These are phyloP conservation scores for Drosophila sucinea DNA, from an alignment of 1,140 invertebrate genomes.

Conservation along the genomic window DNA sequence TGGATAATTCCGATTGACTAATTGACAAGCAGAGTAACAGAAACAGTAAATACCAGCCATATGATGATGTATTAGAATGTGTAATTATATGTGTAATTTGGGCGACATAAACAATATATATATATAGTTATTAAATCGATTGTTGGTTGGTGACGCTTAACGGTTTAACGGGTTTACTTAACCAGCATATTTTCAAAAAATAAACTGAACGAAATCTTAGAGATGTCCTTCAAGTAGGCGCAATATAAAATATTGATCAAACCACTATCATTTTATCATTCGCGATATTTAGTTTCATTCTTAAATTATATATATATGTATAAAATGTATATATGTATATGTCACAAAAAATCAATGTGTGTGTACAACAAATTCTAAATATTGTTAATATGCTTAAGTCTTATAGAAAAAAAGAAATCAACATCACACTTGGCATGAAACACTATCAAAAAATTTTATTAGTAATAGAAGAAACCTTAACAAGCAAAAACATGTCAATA, in stretches of 20 bases:
- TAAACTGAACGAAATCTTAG: background rate
- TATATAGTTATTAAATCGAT: constrained; percentile 13
- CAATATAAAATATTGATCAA: constrained; percentile 1
- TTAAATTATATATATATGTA: constrained; percentile 8
- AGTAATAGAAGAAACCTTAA: constrained; percentile 11
- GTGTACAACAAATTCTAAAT: constrained; percentile 1
- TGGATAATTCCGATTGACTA: background rate
- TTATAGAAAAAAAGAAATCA: background rate
- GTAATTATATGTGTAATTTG: background rate
- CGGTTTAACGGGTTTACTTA: background rate
- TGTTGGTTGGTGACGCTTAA: constrained; percentile 1
- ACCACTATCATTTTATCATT: background rate
- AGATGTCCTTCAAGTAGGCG: background rate
- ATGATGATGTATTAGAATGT: constrained; percentile 12
- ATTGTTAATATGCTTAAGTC: constrained; percentile 12
- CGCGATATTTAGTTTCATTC: background rate
- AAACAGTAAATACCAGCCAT: constrained; percentile 3
- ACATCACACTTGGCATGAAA: constrained; percentile 1
- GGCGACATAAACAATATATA: constrained; percentile 1
- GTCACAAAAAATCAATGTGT: background rate
- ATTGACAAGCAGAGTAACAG: constrained; percentile 6
- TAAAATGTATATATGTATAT: constrained; percentile 3
- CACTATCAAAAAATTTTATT: constrained; percentile 2
- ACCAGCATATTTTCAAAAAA: background rate
- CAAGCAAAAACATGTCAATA: constrained; percentile 26